A percentile compares a stretch with the other conserved stretches of the same genome.
Evolutionary conservation across 2,888 invertebrate genomes (phyloP).

Genomic region (Boloria euphrosyne): DNA sequence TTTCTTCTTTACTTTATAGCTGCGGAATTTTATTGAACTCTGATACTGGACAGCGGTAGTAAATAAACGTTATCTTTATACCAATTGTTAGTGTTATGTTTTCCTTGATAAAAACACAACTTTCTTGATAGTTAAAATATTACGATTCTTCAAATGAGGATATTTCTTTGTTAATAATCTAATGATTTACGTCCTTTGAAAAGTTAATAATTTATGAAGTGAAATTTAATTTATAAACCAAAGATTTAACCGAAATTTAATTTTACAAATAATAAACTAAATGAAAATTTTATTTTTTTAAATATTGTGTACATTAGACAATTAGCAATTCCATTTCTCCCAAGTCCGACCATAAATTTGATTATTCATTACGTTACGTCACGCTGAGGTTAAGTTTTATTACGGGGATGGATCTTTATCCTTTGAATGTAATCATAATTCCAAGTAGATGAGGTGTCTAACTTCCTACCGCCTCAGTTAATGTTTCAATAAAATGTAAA

Average conservation of each 20-base stretch:
- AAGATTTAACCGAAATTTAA: no score
- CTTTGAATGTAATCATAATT: slow-evolving; percentile 27
- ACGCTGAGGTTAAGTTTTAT: slow-evolving; percentile 23
- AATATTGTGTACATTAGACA: background rate
- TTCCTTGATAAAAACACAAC: slow-evolving; percentile 4
- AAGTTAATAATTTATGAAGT: no score
- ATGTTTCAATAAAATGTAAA: slow-evolving; percentile 18
- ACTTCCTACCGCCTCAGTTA: slow-evolving; percentile 23
- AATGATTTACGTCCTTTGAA: no score
- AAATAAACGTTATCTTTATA: slow-evolving; percentile 10
- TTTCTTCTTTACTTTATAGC: slow-evolving; percentile 17
- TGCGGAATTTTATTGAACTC: slow-evolving; percentile 15
- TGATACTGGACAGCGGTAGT: slow-evolving; percentile 22
- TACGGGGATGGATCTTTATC: slow-evolving; percentile 24
- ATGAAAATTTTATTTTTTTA: no score
- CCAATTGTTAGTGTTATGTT: slow-evolving; percentile 11
- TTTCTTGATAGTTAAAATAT: background rate
- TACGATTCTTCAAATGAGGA: no score
- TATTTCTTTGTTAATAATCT: no score
- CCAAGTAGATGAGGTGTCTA: slow-evolving; percentile 30
- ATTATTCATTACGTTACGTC: slow-evolving; percentile 13
- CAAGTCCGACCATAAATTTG: slow-evolving; percentile 5
- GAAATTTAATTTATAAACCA: no score
- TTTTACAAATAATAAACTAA: background rate
- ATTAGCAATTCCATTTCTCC: slow-evolving; percentile 3